phyloP scores from a whole-genome alignment of 2,113 vertebrate genomes.

The Crotalus tigris region DNA sequence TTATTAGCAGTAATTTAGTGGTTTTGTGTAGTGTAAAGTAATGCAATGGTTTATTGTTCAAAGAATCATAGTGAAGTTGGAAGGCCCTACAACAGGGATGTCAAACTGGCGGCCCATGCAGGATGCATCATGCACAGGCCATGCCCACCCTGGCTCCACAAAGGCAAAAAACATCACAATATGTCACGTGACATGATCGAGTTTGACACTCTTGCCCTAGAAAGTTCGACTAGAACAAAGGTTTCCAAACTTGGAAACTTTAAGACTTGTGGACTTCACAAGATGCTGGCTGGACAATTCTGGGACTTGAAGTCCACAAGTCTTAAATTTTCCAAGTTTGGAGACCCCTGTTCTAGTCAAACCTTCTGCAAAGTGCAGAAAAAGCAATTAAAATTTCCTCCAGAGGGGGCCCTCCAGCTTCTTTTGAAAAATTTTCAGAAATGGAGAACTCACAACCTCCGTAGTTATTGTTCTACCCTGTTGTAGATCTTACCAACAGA shows the following conservation, averaged over 20 bases:
- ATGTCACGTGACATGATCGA: too few species aligned
- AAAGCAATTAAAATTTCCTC: too few species aligned
- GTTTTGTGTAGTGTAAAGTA: not conserved
- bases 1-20: not conserved
- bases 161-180: too few species aligned
- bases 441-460: not conserved
- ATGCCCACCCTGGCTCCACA: too few species aligned
- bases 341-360: too few species aligned
- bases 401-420: not conserved
- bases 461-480: not conserved
- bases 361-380: too few species aligned
- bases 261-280: not conserved
- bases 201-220: not conserved
- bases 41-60: not conserved
- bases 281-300: not conserved
- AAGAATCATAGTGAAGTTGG: not conserved
- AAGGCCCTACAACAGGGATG: not conserved
- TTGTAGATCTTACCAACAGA: not conserved
- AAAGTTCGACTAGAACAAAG: not conserved
- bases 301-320: too few species aligned
- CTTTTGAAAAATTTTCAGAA: not conserved
- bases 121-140: rapidly evolving
- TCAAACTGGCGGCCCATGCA: rapidly evolving
- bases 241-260: not conserved
- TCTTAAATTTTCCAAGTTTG: too few species aligned